These are phyloP conservation scores for Rhadinocentrus ornatus DNA, from an alignment of 2,797 vertebrate genomes.

Conservation along the genomic window DNA sequence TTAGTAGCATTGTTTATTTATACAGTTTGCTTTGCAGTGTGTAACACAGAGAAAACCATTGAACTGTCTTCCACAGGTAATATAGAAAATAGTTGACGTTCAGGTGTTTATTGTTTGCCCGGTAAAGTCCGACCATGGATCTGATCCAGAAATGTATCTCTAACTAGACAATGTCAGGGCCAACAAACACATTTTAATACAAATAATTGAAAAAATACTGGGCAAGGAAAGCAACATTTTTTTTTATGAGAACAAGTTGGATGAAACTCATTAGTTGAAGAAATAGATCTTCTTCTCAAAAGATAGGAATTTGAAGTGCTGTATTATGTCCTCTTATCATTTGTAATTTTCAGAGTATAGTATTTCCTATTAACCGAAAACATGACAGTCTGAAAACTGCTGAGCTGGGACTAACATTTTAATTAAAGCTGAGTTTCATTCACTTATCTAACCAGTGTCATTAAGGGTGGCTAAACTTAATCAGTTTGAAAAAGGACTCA, in stretches of 20 bases:
- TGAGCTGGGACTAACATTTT: neutral
- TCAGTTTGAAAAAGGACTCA: too few species aligned
- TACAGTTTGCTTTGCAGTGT: neutral
- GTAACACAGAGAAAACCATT: neutral
- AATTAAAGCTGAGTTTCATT: neutral
- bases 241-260: conserved; percentile 1
- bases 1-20: neutral
- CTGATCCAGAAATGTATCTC: neutral
- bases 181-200: too few species aligned
- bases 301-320: neutral
- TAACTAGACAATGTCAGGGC: too few species aligned
- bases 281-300: neutral
- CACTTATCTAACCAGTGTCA: neutral
- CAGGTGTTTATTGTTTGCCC: too few species aligned
- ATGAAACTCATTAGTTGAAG: neutral
- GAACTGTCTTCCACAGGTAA: too few species aligned
- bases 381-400: too few species aligned
- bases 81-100: too few species aligned
- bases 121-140: neutral
- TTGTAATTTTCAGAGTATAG: too few species aligned
- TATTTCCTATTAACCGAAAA: too few species aligned
- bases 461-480: neutral
- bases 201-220: neutral
- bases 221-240: neutral
- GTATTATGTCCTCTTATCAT: neutral